Conservation (phyloP, 2,888 invertebrate genomes). For the Eueremaeus valkanovi region DNA sequence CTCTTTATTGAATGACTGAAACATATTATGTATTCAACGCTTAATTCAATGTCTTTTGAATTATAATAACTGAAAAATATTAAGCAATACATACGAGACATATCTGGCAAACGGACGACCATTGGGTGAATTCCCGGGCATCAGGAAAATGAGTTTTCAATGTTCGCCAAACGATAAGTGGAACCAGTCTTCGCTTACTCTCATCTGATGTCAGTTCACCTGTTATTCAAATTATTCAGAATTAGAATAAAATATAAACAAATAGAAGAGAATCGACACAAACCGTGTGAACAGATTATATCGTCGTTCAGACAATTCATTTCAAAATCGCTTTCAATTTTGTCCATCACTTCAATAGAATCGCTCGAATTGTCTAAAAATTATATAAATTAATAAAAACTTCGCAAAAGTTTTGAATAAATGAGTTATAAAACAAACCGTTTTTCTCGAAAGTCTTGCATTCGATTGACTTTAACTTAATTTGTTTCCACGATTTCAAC, state of each 20-base stretch:
- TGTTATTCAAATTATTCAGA: not conserved
- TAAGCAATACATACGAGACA: slow-evolving; percentile 49
- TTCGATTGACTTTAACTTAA: slow-evolving; percentile 51
- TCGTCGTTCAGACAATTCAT: slow-evolving; percentile 57
- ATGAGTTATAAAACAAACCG: slow-evolving; percentile 5
- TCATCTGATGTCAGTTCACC: slow-evolving; percentile 32
- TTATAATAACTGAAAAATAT: too few relatives aligned
- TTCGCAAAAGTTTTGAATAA: not conserved
- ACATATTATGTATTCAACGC: not conserved
- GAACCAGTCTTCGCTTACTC: slow-evolving; percentile 55
- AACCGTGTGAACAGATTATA: slow-evolving; percentile 58
- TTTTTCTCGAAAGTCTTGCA: slow-evolving; percentile 22
- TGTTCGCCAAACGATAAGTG: slow-evolving; percentile 57
- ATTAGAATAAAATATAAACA: not conserved
- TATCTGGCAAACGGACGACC: slow-evolving; percentile 48
- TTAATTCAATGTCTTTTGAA: too few relatives aligned
- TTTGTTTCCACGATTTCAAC: slow-evolving; percentile 57
- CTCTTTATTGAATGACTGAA: not conserved
- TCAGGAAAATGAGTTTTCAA: slow-evolving; percentile 55
- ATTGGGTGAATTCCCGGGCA: slow-evolving; percentile 50
- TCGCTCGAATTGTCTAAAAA: not conserved
- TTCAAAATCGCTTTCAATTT: slow-evolving; percentile 41
- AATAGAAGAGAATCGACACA: not conserved
- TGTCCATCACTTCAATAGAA: slow-evolving; percentile 49
- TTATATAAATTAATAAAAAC: not conserved